Base-by-base conservation (phyloP, 2,797 vertebrate genomes). In the Sebastes paucispinis region DNA sequence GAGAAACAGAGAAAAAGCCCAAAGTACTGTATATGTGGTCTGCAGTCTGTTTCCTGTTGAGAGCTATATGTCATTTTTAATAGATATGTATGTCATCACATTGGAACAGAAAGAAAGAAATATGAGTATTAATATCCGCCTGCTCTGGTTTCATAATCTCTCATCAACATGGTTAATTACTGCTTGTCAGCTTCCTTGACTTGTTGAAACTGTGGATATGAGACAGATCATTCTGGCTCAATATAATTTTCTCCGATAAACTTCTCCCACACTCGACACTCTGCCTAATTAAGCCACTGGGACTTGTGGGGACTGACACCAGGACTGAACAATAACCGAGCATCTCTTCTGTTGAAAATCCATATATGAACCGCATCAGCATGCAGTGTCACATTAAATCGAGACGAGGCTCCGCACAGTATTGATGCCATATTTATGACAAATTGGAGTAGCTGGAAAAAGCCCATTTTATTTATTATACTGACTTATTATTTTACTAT, bases 211-310 rank as follows among this genome's bases (percentile, higher is more conserved):
- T 80, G 75, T 70, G 81, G 76, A 85, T 78, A 66, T 69, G 71
- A 86, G 77, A 85, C 77, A 67, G 83, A 92, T 90, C 78, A 73
- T 75, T 84, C 64, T 69, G 73, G 79, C 82, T 91, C 88, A 81
- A 85, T 90, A 83, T 90, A 83, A 91, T 89, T 88, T 84, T 90
- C 89, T 81, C 64, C 1, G 27, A 81, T 86, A 88, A 91, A 93
- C 91, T 91, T 88, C 82, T 83, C 77, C 72, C 77, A 67, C 81
- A 79, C 70, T 84, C 83, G 72, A 71, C 79, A 39, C 64, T 64
- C 65, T 39, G 81, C 65, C 81, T 94, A 93, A 94, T 94, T 90
- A 92, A 89, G 68, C 90, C 85, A 74, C 39, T 50, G 87, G 89
- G 93, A 89, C 81, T 85, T 60, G 82, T 79, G 72, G 55, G 55